Base-by-base conservation (phyloP, 1,140 invertebrate species). In the Drosophila kohkoa region DNA sequence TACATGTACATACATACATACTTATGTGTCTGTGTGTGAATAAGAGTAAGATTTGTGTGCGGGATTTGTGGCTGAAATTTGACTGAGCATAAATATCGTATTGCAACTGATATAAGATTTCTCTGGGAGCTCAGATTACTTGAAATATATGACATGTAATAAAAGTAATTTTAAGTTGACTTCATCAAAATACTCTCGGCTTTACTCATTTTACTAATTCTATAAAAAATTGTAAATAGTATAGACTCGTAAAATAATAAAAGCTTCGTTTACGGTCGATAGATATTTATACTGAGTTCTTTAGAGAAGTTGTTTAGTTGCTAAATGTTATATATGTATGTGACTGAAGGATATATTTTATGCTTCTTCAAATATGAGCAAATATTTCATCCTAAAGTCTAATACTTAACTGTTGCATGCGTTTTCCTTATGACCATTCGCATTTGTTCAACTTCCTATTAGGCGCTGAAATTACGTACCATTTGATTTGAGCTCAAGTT, bases 41-140 rank as follows among this genome's bases (percentile, higher is more conserved):
- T 62, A 52, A 49, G 16, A 66, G 49, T 46, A 35, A 81, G 66
- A 78, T 72, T 78, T 75, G 78, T 83, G 71, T 51, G 78, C 59
- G 15, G 75, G 67, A 82, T 78, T 85, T 86, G 78, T 64, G 75
- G 74, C 64, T 74, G 48, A 51, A 86, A 85, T 85, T 83, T 79
- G 75, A 52, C 58, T 64, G 49, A 55, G 62, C 64, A 83, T 67
- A 65, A 73, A 67, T 69, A 65, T 77, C 55, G 51, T 15, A 59
- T 62, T 52, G 64, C 79, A 48, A 16, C 48, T 35, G 48, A 68
- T 69, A 55, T 38, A 54, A 51, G 43, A 62, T 62, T 62, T 62
- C 71, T 46, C n/a, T 64, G 67, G 38, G 4, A 41, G 58, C 30
- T n/a, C 41, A 41, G 11, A 74, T 35, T 15, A 68, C 55, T 59